These are phyloP conservation scores for Phytoseiulus persimilis DNA, from an alignment of 2,888 invertebrate species.

Conservation along the genomic window DNA sequence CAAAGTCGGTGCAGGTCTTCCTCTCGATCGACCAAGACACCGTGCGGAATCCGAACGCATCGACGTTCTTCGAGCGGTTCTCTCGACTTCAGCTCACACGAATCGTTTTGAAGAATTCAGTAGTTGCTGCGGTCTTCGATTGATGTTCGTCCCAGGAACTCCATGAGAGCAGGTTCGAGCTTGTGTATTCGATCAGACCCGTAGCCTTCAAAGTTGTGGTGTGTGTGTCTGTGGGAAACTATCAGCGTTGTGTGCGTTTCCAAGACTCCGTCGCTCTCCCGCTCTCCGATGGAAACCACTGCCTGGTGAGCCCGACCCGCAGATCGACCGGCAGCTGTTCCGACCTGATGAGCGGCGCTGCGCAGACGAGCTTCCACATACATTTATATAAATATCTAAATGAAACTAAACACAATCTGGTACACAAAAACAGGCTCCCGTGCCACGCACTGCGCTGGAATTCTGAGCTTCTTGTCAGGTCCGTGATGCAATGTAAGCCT, in stretches of 20 bases:
- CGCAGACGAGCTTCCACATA: background rate
- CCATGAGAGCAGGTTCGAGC: background rate
- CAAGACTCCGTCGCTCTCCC: conserved; percentile 73
- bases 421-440: background rate
- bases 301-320: background rate
- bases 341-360: background rate
- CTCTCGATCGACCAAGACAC: no score
- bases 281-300: conserved; percentile 52
- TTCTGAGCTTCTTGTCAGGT: no score
- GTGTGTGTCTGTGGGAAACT: background rate
- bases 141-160: background rate
- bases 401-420: background rate
- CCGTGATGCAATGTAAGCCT: no score
- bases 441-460: background rate
- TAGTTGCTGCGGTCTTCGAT: no score
- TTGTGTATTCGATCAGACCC: background rate
- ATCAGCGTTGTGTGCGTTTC: conserved; percentile 46
- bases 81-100: no score
- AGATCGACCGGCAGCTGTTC: background rate
- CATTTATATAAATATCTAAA: background rate
- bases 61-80: no score
- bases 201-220: background rate
- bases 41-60: no score
- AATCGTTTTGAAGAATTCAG: no score
- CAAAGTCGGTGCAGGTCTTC: no score